Percentiles rank a stretch among this genome's conserved stretches.
Conservation (phyloP, 2,888 invertebrate genomes). For the Melinopterus prodromus region DNA sequence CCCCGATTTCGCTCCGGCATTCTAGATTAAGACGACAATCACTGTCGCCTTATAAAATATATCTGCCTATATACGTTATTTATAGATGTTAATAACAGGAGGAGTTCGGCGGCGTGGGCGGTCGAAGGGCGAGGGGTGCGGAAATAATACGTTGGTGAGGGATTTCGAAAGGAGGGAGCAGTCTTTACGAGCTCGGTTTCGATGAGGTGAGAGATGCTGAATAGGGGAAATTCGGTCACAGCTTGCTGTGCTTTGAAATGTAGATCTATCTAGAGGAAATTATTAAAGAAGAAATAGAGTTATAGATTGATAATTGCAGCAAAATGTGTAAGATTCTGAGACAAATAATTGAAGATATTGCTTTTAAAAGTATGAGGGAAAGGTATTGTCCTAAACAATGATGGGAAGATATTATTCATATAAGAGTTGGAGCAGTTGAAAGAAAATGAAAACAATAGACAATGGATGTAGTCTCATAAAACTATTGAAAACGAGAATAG, state of each 20-base stretch:
- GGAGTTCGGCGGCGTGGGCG: background rate
- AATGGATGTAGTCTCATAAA: too few species aligned
- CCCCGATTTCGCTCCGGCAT: background rate
- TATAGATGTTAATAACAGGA: background rate
- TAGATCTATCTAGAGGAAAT: background rate
- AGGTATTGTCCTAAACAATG: too few species aligned
- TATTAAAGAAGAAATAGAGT: background rate
- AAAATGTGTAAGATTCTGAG: too few species aligned
- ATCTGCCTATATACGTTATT: slow-evolving; percentile 4
- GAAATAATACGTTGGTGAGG: background rate
- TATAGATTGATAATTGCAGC: too few species aligned
- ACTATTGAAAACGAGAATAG: too few species aligned
- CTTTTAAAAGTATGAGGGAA: too few species aligned
- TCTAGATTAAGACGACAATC: background rate
- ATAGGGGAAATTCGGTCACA: background rate
- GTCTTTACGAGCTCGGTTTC: background rate
- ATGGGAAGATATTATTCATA: too few species aligned
- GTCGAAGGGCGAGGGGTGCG: background rate
- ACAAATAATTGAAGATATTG: too few species aligned
- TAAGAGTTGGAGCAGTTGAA: too few species aligned
- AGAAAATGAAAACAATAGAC: too few species aligned
- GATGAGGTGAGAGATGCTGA: background rate
- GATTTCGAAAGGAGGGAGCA: background rate
- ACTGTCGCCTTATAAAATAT: background rate
- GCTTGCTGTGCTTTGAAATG: background rate